Percentiles rank a stretch among this genome's conserved stretches.
Conservation (phyloP, 2,797 vertebrate species). For the Pseudopleuronectes americanus region DNA sequence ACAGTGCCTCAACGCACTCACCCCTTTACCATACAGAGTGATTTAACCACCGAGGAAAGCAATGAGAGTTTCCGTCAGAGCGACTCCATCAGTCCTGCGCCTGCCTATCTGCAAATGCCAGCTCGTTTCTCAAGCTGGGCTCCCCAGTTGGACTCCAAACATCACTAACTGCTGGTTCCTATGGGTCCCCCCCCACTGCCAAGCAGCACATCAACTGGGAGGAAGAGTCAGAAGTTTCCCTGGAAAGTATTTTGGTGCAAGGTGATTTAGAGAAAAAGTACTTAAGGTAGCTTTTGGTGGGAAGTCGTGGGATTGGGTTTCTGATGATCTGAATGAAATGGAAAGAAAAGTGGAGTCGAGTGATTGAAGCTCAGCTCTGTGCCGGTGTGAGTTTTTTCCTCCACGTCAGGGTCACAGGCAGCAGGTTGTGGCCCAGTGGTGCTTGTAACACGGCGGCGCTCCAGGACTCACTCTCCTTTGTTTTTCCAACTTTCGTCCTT, state of each 20-base stretch:
- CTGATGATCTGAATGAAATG: slow-evolving; percentile 48
- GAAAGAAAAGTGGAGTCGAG: slow-evolving; percentile 36
- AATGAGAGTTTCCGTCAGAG: slow-evolving; percentile 63
- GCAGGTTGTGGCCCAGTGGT: slow-evolving; percentile 4
- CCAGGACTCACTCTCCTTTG: slow-evolving; percentile 3
- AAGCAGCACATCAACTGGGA: slow-evolving; percentile 74
- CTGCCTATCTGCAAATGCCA: slow-evolving; percentile 82
- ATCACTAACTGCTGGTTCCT: slow-evolving; percentile 75
- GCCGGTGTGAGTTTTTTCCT: slow-evolving; percentile 5
- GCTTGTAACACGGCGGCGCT: slow-evolving; percentile 9
- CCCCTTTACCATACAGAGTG: slow-evolving; percentile 46
- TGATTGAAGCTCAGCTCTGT: slow-evolving; percentile 29
- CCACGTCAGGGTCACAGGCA: slow-evolving; percentile 7
- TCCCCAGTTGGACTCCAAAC: slow-evolving; percentile 71
- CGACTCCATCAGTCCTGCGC: slow-evolving; percentile 74
- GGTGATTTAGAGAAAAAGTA: slow-evolving; percentile 61
- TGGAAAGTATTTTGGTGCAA: slow-evolving; percentile 32
- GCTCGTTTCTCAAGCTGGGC: slow-evolving; percentile 77
- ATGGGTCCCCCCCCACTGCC: slow-evolving; percentile 72
- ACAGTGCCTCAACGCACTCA: slow-evolving; percentile 13
- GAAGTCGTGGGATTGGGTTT: slow-evolving; percentile 42
- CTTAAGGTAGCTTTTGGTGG: slow-evolving; percentile 40
- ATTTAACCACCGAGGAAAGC: slow-evolving; percentile 71
- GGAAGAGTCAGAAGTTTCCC: slow-evolving; percentile 68
- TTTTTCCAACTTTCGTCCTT: slow-evolving; percentile 42